Conservation (phyloP, 2,797 vertebrate genomes). For the Pseudochaenichthys georgianus region DNA sequence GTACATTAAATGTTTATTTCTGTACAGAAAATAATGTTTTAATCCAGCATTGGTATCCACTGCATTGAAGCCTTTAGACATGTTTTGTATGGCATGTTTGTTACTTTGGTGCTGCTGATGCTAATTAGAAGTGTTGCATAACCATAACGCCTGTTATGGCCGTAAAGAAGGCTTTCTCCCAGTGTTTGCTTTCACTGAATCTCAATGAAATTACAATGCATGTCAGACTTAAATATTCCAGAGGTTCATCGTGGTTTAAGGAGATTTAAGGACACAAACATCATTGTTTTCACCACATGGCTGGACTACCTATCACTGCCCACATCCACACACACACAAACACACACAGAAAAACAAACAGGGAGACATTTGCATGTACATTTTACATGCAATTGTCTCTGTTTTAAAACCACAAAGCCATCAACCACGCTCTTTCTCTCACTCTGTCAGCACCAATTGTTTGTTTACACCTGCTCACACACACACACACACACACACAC, state of each 20-base stretch:
- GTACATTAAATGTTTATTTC: background rate
- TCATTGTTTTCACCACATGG: slow-evolving; percentile 30
- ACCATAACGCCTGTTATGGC: slow-evolving; percentile 4
- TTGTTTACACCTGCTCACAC: slow-evolving; percentile 38
- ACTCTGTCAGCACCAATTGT: slow-evolving; percentile 16
- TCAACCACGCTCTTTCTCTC: slow-evolving; percentile 35
- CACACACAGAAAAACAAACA: slow-evolving; percentile 82
- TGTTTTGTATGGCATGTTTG: slow-evolving; percentile 11
- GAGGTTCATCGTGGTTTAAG: slow-evolving; percentile 58
- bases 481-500: slow-evolving; percentile 12
- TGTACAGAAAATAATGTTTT: background rate
- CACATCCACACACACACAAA: slow-evolving; percentile 42
- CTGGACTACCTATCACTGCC: slow-evolving; percentile 24
- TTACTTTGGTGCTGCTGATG: slow-evolving; percentile 26
- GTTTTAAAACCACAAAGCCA: slow-evolving; percentile 43
- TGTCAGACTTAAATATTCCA: slow-evolving; percentile 39
- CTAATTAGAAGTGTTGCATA: slow-evolving; percentile 44
- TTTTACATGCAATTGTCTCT: background rate
- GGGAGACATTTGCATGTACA: slow-evolving; percentile 62
- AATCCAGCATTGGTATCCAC: too few species aligned
- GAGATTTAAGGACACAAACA: slow-evolving; percentile 46
- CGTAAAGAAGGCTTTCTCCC: background rate
- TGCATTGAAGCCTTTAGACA: background rate
- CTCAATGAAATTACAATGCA: slow-evolving; percentile 32
- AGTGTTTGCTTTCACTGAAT: slow-evolving; percentile 13